Base-by-base conservation (phyloP, 1,140 invertebrate species). In the Cydia strobilella region DNA sequence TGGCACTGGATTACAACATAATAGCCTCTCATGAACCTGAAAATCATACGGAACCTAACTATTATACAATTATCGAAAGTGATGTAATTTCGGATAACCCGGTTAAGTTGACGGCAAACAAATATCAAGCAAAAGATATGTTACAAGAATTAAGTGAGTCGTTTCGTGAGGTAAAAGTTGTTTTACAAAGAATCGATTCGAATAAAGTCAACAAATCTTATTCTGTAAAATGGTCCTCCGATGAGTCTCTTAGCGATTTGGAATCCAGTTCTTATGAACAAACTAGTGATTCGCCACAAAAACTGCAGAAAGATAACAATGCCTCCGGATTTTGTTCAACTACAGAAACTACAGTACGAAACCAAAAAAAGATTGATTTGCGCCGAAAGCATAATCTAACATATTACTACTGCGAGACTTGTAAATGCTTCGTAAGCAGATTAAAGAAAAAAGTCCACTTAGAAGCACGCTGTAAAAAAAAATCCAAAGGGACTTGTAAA, bases 401-500 rank as follows among this genome's bases (percentile, higher is more conserved):
- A 23, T 59, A 59, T 59, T 23, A 59, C 54, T 59, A 23, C 10
- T 59, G 54, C n/a, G 9, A 23, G n/a, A 59, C 54, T 20, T 59
- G 54, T 59, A 59, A 59, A 59, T 59, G 54, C 20, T 59, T 59
- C 10, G 54, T 59, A 59, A 59, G 15, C 20, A 23, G 10, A 23
- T 3, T 23, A 10, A 59, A 59, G 20, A 59, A 12, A 23, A 20
- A 59, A 59, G 1, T 12, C 6, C 54, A 59, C 54, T 23, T 59
- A 59, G 18, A 59, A n/a, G 54, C 54, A 59, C 54, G 54, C 7
- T 59, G 54, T 73, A 72, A 9, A 7, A 18, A 79, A 54, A 71
- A 82, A 18, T 12, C 39, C 20, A 85, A 79, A 77, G 66, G 62
- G 69, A 72, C 82, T 20, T 90, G 88, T 74, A 81, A 81, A 73